These are phyloP conservation scores for Penelope pileata DNA, from an alignment of 2,113 vertebrate species.

Conservation along the genomic window DNA sequence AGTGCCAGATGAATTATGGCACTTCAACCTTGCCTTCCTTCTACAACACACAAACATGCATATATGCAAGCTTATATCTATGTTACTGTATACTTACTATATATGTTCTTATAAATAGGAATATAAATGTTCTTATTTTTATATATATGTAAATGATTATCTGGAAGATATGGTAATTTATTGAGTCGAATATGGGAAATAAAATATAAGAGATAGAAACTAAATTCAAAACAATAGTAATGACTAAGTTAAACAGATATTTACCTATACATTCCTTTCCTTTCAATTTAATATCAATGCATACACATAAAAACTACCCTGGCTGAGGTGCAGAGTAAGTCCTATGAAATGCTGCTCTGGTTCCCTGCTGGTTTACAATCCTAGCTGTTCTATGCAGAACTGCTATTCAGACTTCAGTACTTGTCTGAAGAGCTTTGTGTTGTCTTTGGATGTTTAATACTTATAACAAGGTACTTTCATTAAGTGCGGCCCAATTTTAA, in stretches of 20 bases:
- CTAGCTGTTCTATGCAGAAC: constrained; percentile 13
- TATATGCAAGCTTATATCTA: background rate
- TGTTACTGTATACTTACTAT: background rate
- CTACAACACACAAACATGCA: background rate
- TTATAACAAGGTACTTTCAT: constrained; percentile 36
- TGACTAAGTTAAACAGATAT: constrained; percentile 20
- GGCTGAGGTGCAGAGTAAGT: background rate
- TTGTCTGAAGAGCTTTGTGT: constrained; percentile 47
- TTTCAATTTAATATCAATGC: constrained; percentile 30
- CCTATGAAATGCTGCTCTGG: constrained; percentile 11
- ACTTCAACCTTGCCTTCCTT: background rate
- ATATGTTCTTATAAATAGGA: background rate
- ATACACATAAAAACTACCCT: background rate
- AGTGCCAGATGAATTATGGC: background rate
- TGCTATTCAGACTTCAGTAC: constrained; percentile 39
- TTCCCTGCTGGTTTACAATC: constrained; percentile 12
- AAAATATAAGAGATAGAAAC: background rate
- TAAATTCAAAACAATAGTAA: background rate
- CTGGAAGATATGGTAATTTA: background rate
- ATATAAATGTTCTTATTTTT: background rate
- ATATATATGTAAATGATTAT: background rate
- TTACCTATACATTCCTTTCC: constrained; percentile 33
- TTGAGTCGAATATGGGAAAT: background rate
- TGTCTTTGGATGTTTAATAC: constrained; percentile 41
- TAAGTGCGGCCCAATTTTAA: constrained; percentile 37